A percentile compares a stretch with the other conserved stretches of the same genome.
Conservation (phyloP, 2,888 invertebrate species). For the Portevinia maculata region DNA sequence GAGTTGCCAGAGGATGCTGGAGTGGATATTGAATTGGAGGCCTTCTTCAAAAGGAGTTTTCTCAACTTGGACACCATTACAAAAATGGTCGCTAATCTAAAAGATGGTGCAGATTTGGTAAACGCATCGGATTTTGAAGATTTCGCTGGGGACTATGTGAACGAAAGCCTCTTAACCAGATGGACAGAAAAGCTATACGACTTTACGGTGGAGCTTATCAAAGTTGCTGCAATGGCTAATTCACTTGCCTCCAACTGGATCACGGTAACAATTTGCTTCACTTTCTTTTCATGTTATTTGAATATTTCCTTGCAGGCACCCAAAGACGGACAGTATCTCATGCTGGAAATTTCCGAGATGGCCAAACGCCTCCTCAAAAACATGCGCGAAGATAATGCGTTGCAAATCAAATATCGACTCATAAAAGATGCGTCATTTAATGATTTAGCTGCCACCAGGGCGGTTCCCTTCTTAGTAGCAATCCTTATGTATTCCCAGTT, state of each 20-base stretch:
- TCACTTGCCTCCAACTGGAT: slow-evolving; percentile 71
- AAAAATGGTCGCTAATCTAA: slow-evolving; percentile 76
- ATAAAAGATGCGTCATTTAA: slow-evolving; percentile 75
- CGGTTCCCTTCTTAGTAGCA: slow-evolving; percentile 76
- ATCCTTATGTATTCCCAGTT: slow-evolving; percentile 77
- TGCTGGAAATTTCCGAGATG: slow-evolving; percentile 78
- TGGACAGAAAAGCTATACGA: slow-evolving; percentile 79
- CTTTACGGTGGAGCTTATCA: slow-evolving; percentile 77
- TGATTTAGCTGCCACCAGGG: slow-evolving; percentile 77
- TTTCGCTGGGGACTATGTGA: slow-evolving; percentile 79
- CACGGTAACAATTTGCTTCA: slow-evolving; percentile 52
- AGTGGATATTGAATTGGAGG: slow-evolving; percentile 64
- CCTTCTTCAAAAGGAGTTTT: slow-evolving; percentile 76
- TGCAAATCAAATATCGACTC: slow-evolving; percentile 77
- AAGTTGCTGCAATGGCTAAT: slow-evolving; percentile 77
- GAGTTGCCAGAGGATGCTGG: slow-evolving; percentile 73
- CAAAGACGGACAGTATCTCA: slow-evolving; percentile 56
- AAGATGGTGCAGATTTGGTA: not conserved
- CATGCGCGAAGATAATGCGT: slow-evolving; percentile 76
- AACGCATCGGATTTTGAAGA: slow-evolving; percentile 77
- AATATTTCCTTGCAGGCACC: slow-evolving; percentile 15
- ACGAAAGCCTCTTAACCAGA: slow-evolving; percentile 78
- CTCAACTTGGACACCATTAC: slow-evolving; percentile 78
- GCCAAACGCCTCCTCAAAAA: slow-evolving; percentile 77
- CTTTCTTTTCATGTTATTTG: not conserved